Evolutionary conservation across 2,113 vertebrate genomes (phyloP), one percentile per base, ranked within the genome.

Genomic region (Potamarius usumacintae): DNA sequence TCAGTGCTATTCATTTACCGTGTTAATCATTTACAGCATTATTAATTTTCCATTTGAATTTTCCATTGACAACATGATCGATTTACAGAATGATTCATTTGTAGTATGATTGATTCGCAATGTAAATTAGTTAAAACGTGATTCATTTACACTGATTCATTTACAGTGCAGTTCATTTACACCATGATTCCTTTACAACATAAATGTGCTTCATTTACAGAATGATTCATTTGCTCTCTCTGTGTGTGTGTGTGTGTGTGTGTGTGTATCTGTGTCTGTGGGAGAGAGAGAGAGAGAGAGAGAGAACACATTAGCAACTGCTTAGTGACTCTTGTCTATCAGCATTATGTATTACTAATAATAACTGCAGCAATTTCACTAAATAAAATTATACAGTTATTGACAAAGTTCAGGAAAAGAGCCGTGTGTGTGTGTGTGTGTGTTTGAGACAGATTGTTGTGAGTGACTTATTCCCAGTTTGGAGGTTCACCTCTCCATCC

Each of bases 401-500:
- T 69, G 30, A 85, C 53, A 50, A 15, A 52, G 42, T 58, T 63
- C 34, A 52, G 42, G 9, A 62, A 42, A 74, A 55, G 18, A 27
- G 8, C n/a, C n/a, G 34, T 50, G 34, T 48, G 7, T 71, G 42
- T 74, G 18, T 50, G 83, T 87, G 50, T 71, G 48, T 55, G n/a
- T 55, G 53, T 62, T 72, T 78, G 78, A 58, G 53, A 86, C 79
- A 87, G 82, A 62, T 74, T 77, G 34, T 48, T 87, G 53, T 50
- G 57, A 58, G 34, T 62, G 71, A 77, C 72, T 48, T 85, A 77
- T 85, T 78, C 84, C 74, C 85, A 79, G 9, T 52, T 27, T 65
- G 60, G 34, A 60, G 76, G 76, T 69, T 81, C 84, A 84, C 62
- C 83, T 90, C 85, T 81, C 34, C 84, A 74, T 88, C 65, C 84